Evolutionary conservation across 2,113 vertebrate genomes (phyloP).

Genomic region (Sardina pilchardus): DNA sequence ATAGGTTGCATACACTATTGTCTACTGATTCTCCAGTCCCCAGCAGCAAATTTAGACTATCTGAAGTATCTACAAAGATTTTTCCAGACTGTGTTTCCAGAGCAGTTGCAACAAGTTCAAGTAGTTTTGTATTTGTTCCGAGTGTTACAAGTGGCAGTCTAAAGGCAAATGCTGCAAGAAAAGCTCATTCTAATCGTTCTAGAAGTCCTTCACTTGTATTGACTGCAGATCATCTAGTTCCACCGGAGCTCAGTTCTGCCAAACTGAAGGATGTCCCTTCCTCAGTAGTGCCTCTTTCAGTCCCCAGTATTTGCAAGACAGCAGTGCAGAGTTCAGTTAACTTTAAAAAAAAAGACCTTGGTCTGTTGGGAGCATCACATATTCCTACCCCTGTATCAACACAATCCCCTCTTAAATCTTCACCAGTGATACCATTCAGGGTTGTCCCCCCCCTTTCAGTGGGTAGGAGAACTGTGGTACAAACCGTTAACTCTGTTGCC

Average conservation of each 20-base stretch:
- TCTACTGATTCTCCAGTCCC: constrained; percentile 46
- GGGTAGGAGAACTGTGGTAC: constrained; percentile 59
- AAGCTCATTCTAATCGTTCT: not conserved
- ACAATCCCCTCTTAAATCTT: constrained; percentile 41
- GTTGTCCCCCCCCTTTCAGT: constrained; percentile 57
- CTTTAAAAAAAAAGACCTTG: constrained; percentile 37
- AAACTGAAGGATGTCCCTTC: constrained; percentile 59
- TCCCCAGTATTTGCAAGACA: constrained; percentile 38
- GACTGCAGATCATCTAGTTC: constrained; percentile 78
- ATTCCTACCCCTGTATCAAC: constrained; percentile 47
- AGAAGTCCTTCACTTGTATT: not conserved
- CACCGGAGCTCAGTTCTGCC: constrained; percentile 79
- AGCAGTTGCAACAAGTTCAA: constrained; percentile 17
- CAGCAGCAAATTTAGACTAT: constrained; percentile 37
- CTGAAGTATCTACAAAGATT: constrained; percentile 55
- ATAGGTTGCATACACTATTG: constrained; percentile 68
- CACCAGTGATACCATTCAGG: constrained; percentile 46
- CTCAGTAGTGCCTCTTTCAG: constrained; percentile 27
- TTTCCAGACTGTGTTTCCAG: constrained; percentile 42
- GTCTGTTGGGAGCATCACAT: constrained; percentile 25
- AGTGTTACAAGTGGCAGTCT: constrained; percentile 7
- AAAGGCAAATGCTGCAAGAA: not conserved
- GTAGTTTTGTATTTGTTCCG: constrained; percentile 30
- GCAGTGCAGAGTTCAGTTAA: constrained; percentile 23
- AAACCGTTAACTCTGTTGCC: constrained; percentile 46